Base-by-base conservation (phyloP, 2,113 vertebrate genomes). In the Tetrax tetrax region DNA sequence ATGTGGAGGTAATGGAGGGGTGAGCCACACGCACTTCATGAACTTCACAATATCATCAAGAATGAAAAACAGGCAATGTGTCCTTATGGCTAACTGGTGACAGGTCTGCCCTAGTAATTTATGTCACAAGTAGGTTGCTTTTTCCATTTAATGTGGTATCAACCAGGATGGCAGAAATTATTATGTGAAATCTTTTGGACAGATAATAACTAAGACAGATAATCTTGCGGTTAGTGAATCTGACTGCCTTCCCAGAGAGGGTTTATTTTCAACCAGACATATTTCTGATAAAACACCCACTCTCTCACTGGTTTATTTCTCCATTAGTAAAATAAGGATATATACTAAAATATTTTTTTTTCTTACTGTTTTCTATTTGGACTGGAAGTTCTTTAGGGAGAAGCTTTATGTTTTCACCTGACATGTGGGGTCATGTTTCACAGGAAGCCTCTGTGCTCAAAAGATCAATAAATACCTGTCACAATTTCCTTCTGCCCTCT, bases 131-230 rank as follows among this genome's bases (percentile, higher is more conserved):
- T 28, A 74, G 51, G 25, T 48, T 59, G 47, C 7, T 69, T 94
- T 93, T 92, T 59, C 47, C 59, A 35, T 61, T 95, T 93, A 29
- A 59, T 50, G 37, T 59, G 70, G 47, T 45, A 80, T 87, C 53
- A 80, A 15, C 23, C 38, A 92, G 86, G 90, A 90, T 2, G 25
- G 63, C 33, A 96, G 53, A 93, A 93, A 77, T 74, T 59, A 95
- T 70, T 38, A 94, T 31, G 82, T 92, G 96, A 83, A 90, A 66
- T 54, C 28, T 91, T 91, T 87, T 54, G 15, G 59, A 91, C 83
- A 90, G 74, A 72, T 59, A 96, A 28, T 54, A 83, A 56, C 68
- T 59, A 70, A 83, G 54, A 89, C 76, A 65, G 18, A 93, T 83
- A 83, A 63, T 59, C 75, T 71, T 86, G 45, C 1, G 2, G 59